Evolutionary conservation across 2,797 vertebrate species (phyloP).

Genomic region (Sebastes oblongus): DNA sequence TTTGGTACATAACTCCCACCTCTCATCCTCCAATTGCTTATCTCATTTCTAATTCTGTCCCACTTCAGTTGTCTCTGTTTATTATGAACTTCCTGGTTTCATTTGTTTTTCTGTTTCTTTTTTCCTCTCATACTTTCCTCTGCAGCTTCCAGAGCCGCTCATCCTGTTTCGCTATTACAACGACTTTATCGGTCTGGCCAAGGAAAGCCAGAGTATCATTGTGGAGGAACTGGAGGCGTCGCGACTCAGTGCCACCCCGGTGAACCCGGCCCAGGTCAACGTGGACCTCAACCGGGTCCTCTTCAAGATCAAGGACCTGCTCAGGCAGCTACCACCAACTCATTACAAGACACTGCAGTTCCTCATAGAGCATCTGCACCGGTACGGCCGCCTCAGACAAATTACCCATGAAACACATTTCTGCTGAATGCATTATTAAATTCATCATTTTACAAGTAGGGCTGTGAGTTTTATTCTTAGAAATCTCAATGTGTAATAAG

Average conservation of each 20-base stretch:
- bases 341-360: slow-evolving; percentile 94
- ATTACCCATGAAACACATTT: not conserved
- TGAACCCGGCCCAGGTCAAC: slow-evolving; percentile 74
- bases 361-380: slow-evolving; percentile 90
- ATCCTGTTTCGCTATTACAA: slow-evolving; percentile 95
- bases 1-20: not conserved
- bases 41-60: slow-evolving; percentile 36
- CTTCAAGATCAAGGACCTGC: slow-evolving; percentile 92
- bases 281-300: slow-evolving; percentile 88
- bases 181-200: slow-evolving; percentile 94
- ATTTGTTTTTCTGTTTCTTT: slow-evolving; percentile 21
- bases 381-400: slow-evolving; percentile 71
- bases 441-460: not conserved
- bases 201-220: slow-evolving; percentile 89
- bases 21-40: slow-evolving; percentile 12
- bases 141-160: slow-evolving; percentile 95
- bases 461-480: not conserved
- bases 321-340: slow-evolving; percentile 88
- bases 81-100: slow-evolving; percentile 37
- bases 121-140: not conserved
- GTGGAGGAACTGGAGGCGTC: slow-evolving; percentile 86
- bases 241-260: slow-evolving; percentile 57
- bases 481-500: not conserved
- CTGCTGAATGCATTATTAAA: not conserved
- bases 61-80: slow-evolving; percentile 26